Base-by-base conservation (phyloP, 1,140 invertebrate genomes). In the Drosophila santomea region DNA sequence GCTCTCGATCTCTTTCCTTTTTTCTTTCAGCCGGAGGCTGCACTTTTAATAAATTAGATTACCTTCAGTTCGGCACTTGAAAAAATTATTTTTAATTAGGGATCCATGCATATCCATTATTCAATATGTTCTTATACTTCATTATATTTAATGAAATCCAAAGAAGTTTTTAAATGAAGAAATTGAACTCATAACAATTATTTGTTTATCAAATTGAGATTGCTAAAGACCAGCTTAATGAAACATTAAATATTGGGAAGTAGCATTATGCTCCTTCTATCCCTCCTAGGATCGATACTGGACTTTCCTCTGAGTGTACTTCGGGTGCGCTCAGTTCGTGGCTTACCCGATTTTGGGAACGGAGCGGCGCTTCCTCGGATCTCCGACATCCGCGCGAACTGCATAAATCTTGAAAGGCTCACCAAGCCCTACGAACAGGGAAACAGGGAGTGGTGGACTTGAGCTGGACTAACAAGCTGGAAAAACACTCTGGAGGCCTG, bases 31-130 rank as follows among this genome's bases (percentile, higher is more conserved):
- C 39, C 63, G 58, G 80, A 60, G 80, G 85, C 80, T 90, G 84
- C 77, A 80, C 80, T 89, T 89, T 89, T 89, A 89, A 89, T 89
- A 89, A 90, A 89, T 89, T 89, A 89, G 84, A 89, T 89, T 89
- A 89, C 76, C 77, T 80, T 67, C 60, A 25, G n/a, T 7, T 17
- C 4, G 10, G 20, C 64, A 68, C 64, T 68, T 15, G 64, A 51
- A 20, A 66, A 52, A 51, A 51, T 32, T 32, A 10, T 10, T 8
- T 32, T 32, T 32, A 3, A 8, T 8, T 25, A 25, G 25, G 25
- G 4, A 4, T 25, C 25, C 4, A 25, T 25, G 25, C 25, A 25
- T 25, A 25, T 25, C 25, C 0, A 4, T 25, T 25, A 25, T 25
- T 25, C 5, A 25, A 25, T 25, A 25, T 25, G 25, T 25, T 4